These are phyloP conservation scores for Orthochromis indermauri DNA, from an alignment of 2,113 vertebrate species.

Conservation along the genomic window DNA sequence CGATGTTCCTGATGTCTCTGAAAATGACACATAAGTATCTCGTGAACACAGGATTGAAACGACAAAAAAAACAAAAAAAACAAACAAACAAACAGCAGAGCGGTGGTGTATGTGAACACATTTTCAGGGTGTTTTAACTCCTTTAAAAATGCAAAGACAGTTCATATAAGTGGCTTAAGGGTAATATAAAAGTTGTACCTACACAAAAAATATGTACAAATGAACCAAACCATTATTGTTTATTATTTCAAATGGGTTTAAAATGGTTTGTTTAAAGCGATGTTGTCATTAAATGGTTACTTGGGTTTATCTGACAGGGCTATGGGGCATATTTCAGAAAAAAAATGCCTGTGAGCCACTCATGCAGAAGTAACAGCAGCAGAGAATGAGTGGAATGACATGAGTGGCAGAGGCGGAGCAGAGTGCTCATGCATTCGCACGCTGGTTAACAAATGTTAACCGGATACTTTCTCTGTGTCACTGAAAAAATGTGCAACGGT, in stretches of 20 bases:
- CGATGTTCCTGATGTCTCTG: constrained; percentile 87
- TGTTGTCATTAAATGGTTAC: background rate
- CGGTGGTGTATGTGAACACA: background rate
- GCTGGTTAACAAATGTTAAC: constrained; percentile 41
- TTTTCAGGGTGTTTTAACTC: background rate
- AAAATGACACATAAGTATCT: background rate
- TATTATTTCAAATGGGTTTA: background rate
- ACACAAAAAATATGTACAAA: background rate
- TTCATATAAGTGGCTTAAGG: background rate
- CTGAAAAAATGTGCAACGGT: constrained; percentile 1
- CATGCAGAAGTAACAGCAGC: background rate
- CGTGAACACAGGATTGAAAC: background rate
- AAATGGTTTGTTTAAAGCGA: background rate
- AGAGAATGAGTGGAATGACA: constrained; percentile 39
- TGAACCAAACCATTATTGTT: background rate
- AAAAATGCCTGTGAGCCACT: background rate
- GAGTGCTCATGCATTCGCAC: constrained; percentile 9
- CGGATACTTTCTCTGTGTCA: constrained; percentile 25
- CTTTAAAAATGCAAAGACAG: background rate
- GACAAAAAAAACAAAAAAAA: background rate
- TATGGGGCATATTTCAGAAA: background rate
- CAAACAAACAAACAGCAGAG: background rate
- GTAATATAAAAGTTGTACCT: background rate
- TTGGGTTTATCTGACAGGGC: background rate
- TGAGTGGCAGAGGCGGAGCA: background rate